Conservation (phyloP, 2,888 invertebrate genomes). For the Cryptophagus acutangulus region DNA sequence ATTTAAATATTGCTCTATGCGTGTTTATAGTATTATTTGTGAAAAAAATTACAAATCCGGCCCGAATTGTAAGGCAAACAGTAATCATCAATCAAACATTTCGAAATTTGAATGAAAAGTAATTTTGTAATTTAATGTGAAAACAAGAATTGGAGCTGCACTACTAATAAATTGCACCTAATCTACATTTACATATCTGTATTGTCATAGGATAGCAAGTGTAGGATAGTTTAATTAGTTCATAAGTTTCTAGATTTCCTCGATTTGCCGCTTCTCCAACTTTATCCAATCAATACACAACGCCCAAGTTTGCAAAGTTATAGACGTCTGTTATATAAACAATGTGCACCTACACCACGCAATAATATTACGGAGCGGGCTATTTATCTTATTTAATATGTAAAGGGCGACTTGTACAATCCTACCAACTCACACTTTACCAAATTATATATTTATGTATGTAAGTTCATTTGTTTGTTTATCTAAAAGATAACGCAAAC, state of each 20-base stretch:
- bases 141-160: conserved; percentile 28
- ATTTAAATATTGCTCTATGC: conserved; percentile 34
- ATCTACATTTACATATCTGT: conserved; percentile 48
- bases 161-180: conserved; percentile 30
- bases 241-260: conserved; percentile 46
- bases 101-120: conserved; percentile 3
- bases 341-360: conserved; percentile 41
- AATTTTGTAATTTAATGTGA: conserved; percentile 21
- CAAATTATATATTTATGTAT: conserved; percentile 33
- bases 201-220: conserved; percentile 47
- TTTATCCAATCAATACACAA: conserved; percentile 46
- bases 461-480: conserved; percentile 24
- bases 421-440: conserved; percentile 30
- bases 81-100: no score
- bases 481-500: conserved; percentile 17
- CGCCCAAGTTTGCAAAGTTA: conserved; percentile 43
- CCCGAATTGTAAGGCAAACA: no score
- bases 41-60: no score
- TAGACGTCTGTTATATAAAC: conserved; percentile 49
- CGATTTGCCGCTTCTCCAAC: conserved; percentile 39
- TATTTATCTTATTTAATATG: conserved; percentile 38
- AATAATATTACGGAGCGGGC: conserved; percentile 40
- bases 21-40: conserved; percentile 4
- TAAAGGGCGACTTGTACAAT: conserved; percentile 31
- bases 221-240: conserved; percentile 49